These are phyloP conservation scores for Geotrypetes seraphini DNA, from an alignment of 2,797 vertebrate genomes.

Conservation along the genomic window DNA sequence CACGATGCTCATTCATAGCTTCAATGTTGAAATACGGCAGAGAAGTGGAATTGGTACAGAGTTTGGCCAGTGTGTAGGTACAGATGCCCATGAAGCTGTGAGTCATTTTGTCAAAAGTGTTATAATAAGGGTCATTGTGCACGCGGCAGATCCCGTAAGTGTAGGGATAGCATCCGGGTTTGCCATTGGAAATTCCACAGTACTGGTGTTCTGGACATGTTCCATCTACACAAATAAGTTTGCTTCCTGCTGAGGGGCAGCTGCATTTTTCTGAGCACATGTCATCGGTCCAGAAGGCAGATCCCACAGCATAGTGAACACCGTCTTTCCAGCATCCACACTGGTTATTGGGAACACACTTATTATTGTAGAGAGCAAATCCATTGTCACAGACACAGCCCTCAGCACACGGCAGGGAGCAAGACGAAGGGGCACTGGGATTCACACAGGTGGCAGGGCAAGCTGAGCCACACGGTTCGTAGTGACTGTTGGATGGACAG, in stretches of 20 bases:
- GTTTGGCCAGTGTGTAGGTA: constrained; percentile 60
- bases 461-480: constrained; percentile 26
- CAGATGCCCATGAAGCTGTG: constrained; percentile 61
- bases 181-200: constrained; percentile 36
- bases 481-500: constrained; percentile 25
- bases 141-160: constrained; percentile 55
- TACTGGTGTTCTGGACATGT: constrained; percentile 38
- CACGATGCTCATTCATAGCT: constrained; percentile 49
- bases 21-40: constrained; percentile 59
- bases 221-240: constrained; percentile 39
- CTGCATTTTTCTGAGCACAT: constrained; percentile 46
- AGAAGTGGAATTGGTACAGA: constrained; percentile 39
- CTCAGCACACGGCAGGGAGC: constrained; percentile 17
- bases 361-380: constrained; percentile 25
- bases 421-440: rapidly evolving
- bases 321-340: constrained; percentile 48
- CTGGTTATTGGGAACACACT: constrained; percentile 22
- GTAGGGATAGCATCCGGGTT: constrained; percentile 9
- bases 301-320: constrained; percentile 51
- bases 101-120: constrained; percentile 62
- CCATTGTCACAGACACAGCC: constrained; percentile 27
- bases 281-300: constrained; percentile 58
- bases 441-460: constrained; percentile 35
- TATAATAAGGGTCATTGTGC: constrained; percentile 57
- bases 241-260: constrained; percentile 41